These are phyloP conservation scores for Invenusta paracnida DNA, from an alignment of 2,888 invertebrate species.

Conservation along the genomic window DNA sequence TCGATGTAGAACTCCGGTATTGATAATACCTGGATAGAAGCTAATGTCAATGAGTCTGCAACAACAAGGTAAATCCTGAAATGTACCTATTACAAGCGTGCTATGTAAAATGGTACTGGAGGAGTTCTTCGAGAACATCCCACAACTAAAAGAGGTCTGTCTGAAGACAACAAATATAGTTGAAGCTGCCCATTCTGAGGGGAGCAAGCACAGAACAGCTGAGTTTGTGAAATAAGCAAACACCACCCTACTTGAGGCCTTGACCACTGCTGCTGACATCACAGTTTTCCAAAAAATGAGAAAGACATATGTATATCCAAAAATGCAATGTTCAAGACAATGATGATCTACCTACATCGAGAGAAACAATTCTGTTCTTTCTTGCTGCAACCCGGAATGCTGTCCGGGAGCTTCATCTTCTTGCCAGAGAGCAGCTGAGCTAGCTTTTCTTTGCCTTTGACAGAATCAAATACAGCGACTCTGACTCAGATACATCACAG, in stretches of 20 bases:
- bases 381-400: slow-evolving; percentile 44
- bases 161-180: slow-evolving; percentile 36
- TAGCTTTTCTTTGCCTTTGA: slow-evolving; percentile 45
- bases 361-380: slow-evolving; percentile 44
- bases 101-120: slow-evolving; percentile 43
- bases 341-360: slow-evolving; percentile 45
- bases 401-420: slow-evolving; percentile 43
- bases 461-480: slow-evolving; percentile 41
- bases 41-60: slow-evolving; percentile 31
- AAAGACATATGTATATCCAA: slow-evolving; percentile 39
- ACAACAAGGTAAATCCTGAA: slow-evolving; percentile 41
- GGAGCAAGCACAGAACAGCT: slow-evolving; percentile 34
- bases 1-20: slow-evolving; percentile 42
- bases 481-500: slow-evolving; percentile 35
- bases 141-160: slow-evolving; percentile 42
- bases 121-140: slow-evolving; percentile 44
- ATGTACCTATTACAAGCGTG: not conserved
- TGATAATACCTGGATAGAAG: slow-evolving; percentile 40
- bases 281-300: slow-evolving; percentile 38
- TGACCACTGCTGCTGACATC: slow-evolving; percentile 39
- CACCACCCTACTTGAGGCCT: slow-evolving; percentile 35
- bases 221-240: slow-evolving; percentile 40
- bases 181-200: slow-evolving; percentile 37
- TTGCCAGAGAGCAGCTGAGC: slow-evolving; percentile 44
- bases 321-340: slow-evolving; percentile 45